A percentile compares a stretch with the other conserved stretches of the same genome.
Conservation (phyloP, 2,888 invertebrate species). For the Malacosoma neustria region DNA sequence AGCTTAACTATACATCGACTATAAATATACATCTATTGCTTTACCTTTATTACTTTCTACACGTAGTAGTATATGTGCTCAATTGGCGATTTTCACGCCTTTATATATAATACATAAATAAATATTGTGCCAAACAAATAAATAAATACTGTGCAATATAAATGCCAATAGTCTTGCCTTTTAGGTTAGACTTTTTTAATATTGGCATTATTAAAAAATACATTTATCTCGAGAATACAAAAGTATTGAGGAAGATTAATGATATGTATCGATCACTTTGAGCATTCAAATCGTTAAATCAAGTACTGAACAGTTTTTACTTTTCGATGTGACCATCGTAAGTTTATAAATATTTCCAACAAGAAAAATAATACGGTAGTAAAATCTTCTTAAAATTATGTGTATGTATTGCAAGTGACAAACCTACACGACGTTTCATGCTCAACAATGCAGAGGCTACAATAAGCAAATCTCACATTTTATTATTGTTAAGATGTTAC, state of each 20-base stretch:
- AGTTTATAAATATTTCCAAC: conserved; percentile 4
- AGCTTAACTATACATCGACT: conserved; percentile 37
- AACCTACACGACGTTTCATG: background rate
- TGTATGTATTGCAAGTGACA: no score
- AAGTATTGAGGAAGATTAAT: conserved; percentile 38
- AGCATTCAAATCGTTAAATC: conserved; percentile 24
- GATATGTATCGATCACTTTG: conserved; percentile 22
- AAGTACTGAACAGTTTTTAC: conserved; percentile 9
- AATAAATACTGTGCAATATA: no score
- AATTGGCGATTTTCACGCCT: background rate
- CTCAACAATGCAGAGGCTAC: background rate
- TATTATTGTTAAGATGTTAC: no score
- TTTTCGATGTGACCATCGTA: conserved; percentile 35
- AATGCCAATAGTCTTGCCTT: no score
- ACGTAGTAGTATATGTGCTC: conserved; percentile 7
- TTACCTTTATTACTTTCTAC: conserved; percentile 9
- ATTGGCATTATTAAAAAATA: conserved; percentile 5
- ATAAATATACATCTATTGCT: conserved; percentile 38
- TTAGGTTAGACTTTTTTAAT: no score
- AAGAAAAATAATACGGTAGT: conserved; percentile 16
- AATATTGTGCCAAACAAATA: no score
- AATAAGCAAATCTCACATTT: no score
- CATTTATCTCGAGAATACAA: conserved; percentile 23
- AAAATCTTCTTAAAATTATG: conserved; percentile 40
- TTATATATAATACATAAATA: no score